Conservation (phyloP, 2,797 vertebrate species). For the Echeneis naucrates region DNA sequence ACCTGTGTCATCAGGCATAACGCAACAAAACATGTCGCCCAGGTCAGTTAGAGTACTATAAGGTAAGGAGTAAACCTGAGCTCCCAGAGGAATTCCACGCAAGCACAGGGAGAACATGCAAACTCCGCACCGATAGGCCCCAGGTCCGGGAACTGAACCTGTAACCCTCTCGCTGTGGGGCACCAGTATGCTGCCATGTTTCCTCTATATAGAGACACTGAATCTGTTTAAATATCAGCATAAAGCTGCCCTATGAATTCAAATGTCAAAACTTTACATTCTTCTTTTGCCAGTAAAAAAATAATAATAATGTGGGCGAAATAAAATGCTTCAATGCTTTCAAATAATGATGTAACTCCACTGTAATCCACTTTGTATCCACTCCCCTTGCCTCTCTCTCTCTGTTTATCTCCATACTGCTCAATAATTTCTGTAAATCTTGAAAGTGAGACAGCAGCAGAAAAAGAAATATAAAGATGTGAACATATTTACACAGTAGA, state of each 20-base stretch:
- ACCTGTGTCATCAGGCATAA: too few relatives aligned
- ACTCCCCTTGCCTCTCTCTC: constrained; percentile 13
- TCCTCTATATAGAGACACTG: too few relatives aligned
- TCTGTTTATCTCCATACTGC: constrained; percentile 19
- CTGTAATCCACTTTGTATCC: constrained; percentile 51
- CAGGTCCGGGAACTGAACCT: too few relatives aligned
- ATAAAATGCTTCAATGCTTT: constrained; percentile 29
- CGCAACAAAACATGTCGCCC: too few relatives aligned
- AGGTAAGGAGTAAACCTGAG: too few relatives aligned
- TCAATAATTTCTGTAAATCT: neutral
- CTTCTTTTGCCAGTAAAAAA: constrained; percentile 20
- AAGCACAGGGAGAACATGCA: too few relatives aligned
- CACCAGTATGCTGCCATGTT: too few relatives aligned
- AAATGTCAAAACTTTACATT: neutral
- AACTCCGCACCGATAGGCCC: too few relatives aligned
- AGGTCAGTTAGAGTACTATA: neutral
- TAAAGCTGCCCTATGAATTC: neutral
- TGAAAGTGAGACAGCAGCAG: neutral
- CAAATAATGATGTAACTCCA: constrained; percentile 64
- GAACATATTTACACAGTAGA: neutral
- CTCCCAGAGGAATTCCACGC: too few relatives aligned
- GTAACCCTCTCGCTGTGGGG: too few relatives aligned
- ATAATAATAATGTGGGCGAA: constrained; percentile 17
- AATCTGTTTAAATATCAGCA: neutral
- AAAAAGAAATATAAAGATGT: neutral